A percentile compares a stretch with the other conserved stretches of the same genome.
Conservation (phyloP, 2,888 invertebrate genomes). For the Thereva nobilitata region DNA sequence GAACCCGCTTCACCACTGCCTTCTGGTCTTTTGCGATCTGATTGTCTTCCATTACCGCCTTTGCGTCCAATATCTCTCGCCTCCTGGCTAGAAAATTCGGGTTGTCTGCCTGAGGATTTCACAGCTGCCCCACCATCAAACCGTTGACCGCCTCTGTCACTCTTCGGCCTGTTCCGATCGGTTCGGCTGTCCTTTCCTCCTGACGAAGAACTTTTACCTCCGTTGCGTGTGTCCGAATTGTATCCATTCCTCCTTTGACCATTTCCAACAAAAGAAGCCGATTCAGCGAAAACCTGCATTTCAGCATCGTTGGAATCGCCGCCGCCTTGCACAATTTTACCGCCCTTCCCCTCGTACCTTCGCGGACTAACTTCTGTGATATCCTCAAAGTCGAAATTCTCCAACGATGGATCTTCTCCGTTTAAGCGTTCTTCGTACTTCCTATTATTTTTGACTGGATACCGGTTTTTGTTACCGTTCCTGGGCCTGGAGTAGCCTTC, state of each 20-base stretch:
- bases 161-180: slow-evolving; percentile 26
- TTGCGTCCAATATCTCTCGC: no score
- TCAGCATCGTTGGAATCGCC: slow-evolving; percentile 55
- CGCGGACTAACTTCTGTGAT: slow-evolving; percentile 49
- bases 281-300: slow-evolving; percentile 75
- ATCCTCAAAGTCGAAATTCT: slow-evolving; percentile 56
- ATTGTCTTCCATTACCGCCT: no score
- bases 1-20: no score
- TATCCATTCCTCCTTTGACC: slow-evolving; percentile 45
- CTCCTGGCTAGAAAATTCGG: no score
- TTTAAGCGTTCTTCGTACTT: slow-evolving; percentile 5
- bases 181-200: slow-evolving; percentile 7
- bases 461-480: slow-evolving; percentile 9
- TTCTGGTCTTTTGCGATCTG: no score
- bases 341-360: not conserved
- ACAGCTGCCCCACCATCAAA: not conserved
- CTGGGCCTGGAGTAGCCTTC: slow-evolving; percentile 3
- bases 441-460: slow-evolving; percentile 25
- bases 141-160: slow-evolving; percentile 36
- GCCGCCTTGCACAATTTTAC: not conserved
- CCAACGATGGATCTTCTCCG: slow-evolving; percentile 53
- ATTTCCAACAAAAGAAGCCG: slow-evolving; percentile 68
- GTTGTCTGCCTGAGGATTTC: not conserved
- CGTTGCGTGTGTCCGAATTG: slow-evolving; percentile 45
- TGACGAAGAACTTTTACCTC: slow-evolving; percentile 15